These are phyloP conservation scores for Poeciliopsis infans DNA, from an alignment of 2,797 vertebrate species.

Conservation along the genomic window DNA sequence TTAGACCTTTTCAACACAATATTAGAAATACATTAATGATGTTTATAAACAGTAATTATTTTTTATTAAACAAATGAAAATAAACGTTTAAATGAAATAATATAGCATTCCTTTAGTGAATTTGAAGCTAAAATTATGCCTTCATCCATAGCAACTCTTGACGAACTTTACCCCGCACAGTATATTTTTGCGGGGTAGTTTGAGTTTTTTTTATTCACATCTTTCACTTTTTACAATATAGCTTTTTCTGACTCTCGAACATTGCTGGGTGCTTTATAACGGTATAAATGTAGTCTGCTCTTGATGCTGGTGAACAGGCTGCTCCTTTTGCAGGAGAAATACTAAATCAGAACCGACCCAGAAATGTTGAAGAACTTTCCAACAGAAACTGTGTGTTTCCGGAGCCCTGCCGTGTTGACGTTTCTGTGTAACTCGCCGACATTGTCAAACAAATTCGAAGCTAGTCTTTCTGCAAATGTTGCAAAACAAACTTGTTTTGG, in stretches of 20 bases:
- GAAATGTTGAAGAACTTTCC: background rate
- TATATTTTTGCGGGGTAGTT: background rate
- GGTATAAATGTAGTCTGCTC: background rate
- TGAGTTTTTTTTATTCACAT: background rate
- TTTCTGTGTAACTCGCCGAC: background rate
- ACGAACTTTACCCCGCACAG: background rate
- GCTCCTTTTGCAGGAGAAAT: background rate
- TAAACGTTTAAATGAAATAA: too few relatives aligned
- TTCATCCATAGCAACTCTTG: background rate
- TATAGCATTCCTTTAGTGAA: too few relatives aligned
- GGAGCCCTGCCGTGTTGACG: background rate
- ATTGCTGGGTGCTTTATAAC: background rate
- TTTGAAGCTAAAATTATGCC: too few relatives aligned
- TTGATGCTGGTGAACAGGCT: background rate
- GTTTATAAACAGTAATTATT: too few relatives aligned
- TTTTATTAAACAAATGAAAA: too few relatives aligned
- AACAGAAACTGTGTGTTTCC: background rate
- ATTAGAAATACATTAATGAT: too few relatives aligned
- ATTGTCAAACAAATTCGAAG: background rate
- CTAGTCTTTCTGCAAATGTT: background rate
- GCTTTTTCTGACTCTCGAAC: background rate
- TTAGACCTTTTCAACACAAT: too few relatives aligned
- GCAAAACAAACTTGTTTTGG: background rate
- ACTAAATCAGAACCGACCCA: background rate
- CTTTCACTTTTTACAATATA: background rate